Base-by-base conservation (phyloP, 2,888 invertebrate species). In the Cosmia pyralina region DNA sequence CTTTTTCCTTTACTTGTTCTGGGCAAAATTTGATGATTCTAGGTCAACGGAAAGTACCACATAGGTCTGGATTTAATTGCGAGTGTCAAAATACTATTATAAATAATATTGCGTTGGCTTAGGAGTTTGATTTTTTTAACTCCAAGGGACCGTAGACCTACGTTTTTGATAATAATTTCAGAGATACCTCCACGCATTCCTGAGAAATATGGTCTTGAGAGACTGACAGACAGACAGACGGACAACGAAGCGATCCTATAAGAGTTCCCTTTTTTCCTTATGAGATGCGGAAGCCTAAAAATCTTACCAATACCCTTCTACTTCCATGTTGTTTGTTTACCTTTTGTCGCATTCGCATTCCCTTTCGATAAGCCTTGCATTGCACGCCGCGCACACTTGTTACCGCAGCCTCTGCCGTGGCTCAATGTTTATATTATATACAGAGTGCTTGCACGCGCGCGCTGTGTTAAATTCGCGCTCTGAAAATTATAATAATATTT, bases 391-490 rank as follows among this genome's bases (percentile, higher is more conserved):
- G 59, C 69, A 69, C 28, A 62, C 76, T 64, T 22, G 70, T 67
- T 81, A 69, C 59, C 72, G 48, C 75, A 68, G 69, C 67, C 69
- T 67, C 71, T 38, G 72, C 66, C 71, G 74, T 64, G 62, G 77
- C 70, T 85, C 84, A 88, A 82, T 86, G 83, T 84, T 75, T 83
- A 75, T 84, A 83, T 87, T 86, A 83, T 85, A 78, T 77, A 85
- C 88, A 80, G 52, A 55, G 84, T 65, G 84, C 55, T 55, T 69
- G 82, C 89, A 85, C 88, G 88, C 77, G 79, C 71, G 69, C 68
- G 66, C 17, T 62, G 67, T 70, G 68, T 76, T 76, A 81, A 62
- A 76, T 74, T 81, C 59, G 79, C 77, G 76, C 84, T 79, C 72
- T 15, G 50, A 72, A 78, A 71, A 65, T 58, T 52, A 52, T 19